Evolutionary conservation across 2,888 invertebrate genomes (phyloP), one percentile per base, ranked within the genome.

Genomic region (Hanleya hanleyi): DNA sequence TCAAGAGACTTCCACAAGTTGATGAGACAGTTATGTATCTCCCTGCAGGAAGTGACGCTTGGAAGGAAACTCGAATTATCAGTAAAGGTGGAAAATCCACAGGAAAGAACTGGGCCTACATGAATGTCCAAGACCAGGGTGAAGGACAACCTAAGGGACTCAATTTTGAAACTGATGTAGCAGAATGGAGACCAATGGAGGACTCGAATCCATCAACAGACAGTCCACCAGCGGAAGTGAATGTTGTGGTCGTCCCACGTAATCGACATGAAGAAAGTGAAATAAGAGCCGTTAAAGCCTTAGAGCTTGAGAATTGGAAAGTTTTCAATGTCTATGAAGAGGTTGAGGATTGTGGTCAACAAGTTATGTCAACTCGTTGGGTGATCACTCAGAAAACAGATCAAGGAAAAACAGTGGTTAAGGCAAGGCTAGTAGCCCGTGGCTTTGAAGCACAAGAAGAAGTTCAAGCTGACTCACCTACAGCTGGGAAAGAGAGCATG

Each of bases 381-480:
- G 36, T 62, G 36, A 12, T 62, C 32, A 62, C 62, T 9, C 32
- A 67, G 6, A 67, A 29, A 47, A 51, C 12, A 7, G n/a, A n/a
- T n/a, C 32, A 62, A 7, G 62, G 62, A 6, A 32, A 62, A 22
- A 62, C 7, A 15, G 36, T 61, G 33, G 35, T 69, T 15, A 72
- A 61, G 36, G 72, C 72, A 18, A 72, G 72, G 38, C 41, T 72
- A 32, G 72, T 72, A 15, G 73, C 69, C 47, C 65, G 73, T 32
- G 73, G 72, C 6, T 72, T 72, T 68, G 72, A 72, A 51, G 72
- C 68, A 61, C n/a, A 51, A 5, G 29, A 51, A 12, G 15, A 2
- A 15, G 18, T 68, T 12, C 22, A 61, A 61, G 69, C 12, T 18
- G 72, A 72, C 33, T 68, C 67, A 7, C 68, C 72, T 12, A 72